Conservation (phyloP, 2,797 vertebrate species). For the Oceanodroma leucorhoa region DNA sequence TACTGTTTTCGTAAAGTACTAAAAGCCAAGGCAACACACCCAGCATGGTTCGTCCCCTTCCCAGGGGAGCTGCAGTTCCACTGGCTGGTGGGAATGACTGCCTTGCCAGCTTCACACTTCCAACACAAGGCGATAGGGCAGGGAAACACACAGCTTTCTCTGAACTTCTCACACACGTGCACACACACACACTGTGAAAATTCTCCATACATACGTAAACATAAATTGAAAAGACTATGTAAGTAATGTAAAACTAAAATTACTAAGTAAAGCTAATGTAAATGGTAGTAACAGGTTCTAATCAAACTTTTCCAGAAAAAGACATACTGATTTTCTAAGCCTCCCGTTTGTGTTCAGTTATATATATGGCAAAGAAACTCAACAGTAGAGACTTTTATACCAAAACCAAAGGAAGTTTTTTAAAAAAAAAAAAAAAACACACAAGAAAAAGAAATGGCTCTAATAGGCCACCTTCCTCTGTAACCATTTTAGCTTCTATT, state of each 20-base stretch:
- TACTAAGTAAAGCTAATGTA: background rate
- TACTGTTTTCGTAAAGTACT: accelerated
- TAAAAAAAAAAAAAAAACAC: background rate
- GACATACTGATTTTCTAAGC: background rate
- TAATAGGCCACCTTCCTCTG: background rate
- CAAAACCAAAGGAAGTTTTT: background rate
- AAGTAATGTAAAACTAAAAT: background rate
- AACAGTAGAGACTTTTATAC: background rate
- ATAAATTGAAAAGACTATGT: background rate
- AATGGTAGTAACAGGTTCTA: background rate
- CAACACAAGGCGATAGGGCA: accelerated
- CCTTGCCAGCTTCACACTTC: background rate
- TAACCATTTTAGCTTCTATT: background rate
- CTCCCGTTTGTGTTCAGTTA: background rate
- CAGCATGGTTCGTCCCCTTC: accelerated
- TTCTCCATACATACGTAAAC: accelerated
- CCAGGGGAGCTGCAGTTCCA: background rate
- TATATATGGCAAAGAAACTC: background rate
- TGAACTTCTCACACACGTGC: accelerated
- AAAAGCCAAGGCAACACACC: background rate
- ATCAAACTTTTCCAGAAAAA: background rate
- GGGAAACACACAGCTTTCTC: background rate
- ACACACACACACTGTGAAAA: accelerated
- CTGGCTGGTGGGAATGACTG: accelerated
- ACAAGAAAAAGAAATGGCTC: background rate